These are phyloP conservation scores for Lasioglossum malachurum DNA, from an alignment of 2,888 invertebrate genomes.

Conservation along the genomic window DNA sequence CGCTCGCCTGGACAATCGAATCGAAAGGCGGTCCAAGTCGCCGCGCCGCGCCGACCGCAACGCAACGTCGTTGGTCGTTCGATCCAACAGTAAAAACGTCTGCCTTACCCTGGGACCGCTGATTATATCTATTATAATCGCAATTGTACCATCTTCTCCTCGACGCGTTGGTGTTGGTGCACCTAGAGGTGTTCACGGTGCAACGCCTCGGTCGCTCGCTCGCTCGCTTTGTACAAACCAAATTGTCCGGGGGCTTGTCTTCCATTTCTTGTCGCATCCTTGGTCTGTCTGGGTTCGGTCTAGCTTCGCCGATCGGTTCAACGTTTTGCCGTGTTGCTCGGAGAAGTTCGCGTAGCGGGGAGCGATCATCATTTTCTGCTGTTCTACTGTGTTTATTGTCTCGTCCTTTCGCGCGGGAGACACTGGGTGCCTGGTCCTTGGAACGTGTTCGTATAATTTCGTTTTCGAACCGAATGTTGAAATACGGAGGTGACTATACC, in stretches of 20 bases:
- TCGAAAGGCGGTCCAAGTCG: not conserved
- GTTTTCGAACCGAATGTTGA: not conserved
- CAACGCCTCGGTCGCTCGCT: conserved; percentile 8
- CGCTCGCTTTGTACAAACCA: not conserved
- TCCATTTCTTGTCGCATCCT: not conserved
- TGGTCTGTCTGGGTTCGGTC: not conserved
- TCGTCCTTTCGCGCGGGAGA: not conserved
- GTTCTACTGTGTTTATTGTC: conserved; percentile 9
- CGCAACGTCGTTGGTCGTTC: no score
- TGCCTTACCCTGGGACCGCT: conserved; percentile 53
- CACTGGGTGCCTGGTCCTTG: not conserved
- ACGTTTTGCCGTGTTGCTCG: not conserved
- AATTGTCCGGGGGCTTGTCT: not conserved
- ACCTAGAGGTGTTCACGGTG: not conserved
- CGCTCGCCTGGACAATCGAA: conserved; percentile 27
- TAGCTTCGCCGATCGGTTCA: conserved; percentile 17
- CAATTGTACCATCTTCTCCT: not conserved
- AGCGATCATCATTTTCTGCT: conserved; percentile 21
- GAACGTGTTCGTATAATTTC: not conserved
- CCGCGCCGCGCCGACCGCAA: conserved; percentile 3
- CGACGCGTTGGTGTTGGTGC: not conserved
- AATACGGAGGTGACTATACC: not conserved
- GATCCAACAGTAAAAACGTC: conserved; percentile 36
- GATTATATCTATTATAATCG: not conserved
- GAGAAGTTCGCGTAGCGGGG: conserved; percentile 16